Conservation (phyloP, 1,140 invertebrate species). For the Uloborus diversus region DNA sequence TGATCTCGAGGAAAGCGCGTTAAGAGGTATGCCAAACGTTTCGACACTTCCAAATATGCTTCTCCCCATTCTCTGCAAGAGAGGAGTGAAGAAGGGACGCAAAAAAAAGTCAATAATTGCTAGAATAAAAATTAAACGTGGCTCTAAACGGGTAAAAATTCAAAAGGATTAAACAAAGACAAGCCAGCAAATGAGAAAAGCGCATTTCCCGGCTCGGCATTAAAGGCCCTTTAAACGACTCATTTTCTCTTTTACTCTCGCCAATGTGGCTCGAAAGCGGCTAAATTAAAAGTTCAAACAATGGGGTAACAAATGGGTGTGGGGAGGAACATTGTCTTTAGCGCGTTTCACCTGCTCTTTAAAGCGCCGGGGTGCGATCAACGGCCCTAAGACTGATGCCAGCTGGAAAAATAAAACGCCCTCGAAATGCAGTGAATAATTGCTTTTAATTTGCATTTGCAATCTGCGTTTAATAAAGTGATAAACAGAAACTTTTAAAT, state of each 20-base stretch:
- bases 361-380: too few species aligned
- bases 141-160: constrained; percentile 7
- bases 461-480: too few species aligned
- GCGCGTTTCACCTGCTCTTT: too few species aligned
- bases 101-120: too few species aligned
- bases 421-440: too few species aligned
- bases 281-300: constrained; percentile 21
- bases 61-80: neutral
- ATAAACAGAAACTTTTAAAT: too few species aligned
- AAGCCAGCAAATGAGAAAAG: neutral
- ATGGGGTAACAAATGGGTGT: constrained; percentile 15
- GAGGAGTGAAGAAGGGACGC: too few species aligned
- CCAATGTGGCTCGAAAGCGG: neutral
- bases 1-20: constrained; percentile 4
- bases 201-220: neutral
- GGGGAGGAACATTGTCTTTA: too few species aligned
- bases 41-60: constrained; percentile 2
- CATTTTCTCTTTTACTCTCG: neutral
- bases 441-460: too few species aligned
- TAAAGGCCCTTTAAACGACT: neutral
- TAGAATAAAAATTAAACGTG: constrained; percentile 8
- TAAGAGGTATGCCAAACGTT: neutral
- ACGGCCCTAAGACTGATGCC: too few species aligned
- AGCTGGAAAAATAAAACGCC: too few species aligned
- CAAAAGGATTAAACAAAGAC: neutral